A percentile compares a stretch with the other conserved stretches of the same genome.
Conservation (phyloP, 1,140 invertebrate species). For the Nomia melanderi region DNA sequence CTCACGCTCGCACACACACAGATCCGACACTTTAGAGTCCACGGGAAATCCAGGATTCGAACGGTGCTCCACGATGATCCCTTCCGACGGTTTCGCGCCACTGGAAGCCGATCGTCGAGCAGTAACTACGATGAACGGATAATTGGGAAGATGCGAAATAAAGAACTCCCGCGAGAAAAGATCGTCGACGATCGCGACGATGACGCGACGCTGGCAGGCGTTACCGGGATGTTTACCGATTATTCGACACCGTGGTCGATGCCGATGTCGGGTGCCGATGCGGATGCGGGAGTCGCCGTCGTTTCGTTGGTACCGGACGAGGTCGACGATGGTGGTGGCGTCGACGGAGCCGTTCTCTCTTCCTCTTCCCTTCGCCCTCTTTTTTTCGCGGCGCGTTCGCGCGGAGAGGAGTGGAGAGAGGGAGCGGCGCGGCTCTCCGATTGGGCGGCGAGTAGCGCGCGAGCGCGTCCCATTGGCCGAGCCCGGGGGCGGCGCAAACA, state of each 20-base stretch:
- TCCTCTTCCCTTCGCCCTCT: constrained; percentile 52
- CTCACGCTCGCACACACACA: too few species aligned
- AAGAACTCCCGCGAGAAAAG: not conserved
- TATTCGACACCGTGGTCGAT: not conserved
- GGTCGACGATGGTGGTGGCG: constrained; percentile 15
- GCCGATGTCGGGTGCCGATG: constrained; percentile 36
- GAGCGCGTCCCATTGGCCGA: constrained; percentile 65
- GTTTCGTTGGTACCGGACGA: not conserved
- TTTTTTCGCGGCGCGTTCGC: constrained; percentile 43
- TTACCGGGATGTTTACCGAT: constrained; percentile 7
- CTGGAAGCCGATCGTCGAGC: not conserved
- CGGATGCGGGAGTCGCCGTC: constrained; percentile 30
- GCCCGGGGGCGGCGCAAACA: constrained; percentile 72
- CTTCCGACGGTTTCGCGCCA: not conserved
- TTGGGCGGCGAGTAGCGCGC: constrained; percentile 68
- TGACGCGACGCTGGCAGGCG: not conserved
- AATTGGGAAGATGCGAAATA: too few species aligned
- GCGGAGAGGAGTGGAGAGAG: constrained; percentile 28
- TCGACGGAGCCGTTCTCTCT: constrained; percentile 6
- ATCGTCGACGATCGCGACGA: constrained; percentile 9
- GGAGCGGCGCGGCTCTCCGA: constrained; percentile 36
- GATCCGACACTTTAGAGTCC: not conserved
- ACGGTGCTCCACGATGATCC: not conserved
- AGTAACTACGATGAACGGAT: too few species aligned
- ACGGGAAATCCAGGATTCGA: not conserved